Conservation (phyloP, 2,113 vertebrate genomes). For the Dasypus novemcinctus region DNA sequence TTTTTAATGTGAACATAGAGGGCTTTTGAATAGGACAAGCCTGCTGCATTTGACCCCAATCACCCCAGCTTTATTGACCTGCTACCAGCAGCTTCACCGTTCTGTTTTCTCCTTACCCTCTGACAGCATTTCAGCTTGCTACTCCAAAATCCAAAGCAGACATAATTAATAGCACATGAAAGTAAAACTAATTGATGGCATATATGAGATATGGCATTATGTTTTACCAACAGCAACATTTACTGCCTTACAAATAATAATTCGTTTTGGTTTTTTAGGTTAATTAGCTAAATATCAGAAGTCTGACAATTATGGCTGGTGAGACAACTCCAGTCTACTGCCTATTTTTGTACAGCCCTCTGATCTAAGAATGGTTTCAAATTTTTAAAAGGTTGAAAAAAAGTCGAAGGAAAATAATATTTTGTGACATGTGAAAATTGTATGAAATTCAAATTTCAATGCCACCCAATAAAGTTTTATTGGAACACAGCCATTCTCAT, state of each 20-base stretch:
- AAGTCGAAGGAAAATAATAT: no score
- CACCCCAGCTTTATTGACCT: background rate
- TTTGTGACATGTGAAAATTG: no score
- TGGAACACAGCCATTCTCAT: background rate
- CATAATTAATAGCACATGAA: constrained; percentile 1
- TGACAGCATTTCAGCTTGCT: background rate
- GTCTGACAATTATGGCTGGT: background rate
- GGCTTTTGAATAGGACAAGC: background rate
- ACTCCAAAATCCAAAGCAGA: background rate
- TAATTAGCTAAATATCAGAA: background rate
- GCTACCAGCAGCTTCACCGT: background rate
- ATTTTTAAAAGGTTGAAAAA: no score
- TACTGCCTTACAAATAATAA: background rate
- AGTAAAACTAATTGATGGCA: constrained; percentile 1
- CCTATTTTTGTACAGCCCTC: background rate
- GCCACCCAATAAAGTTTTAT: background rate
- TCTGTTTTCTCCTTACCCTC: background rate
- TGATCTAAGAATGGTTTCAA: background rate
- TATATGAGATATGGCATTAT: background rate
- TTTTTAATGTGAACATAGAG: background rate
- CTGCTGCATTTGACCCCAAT: background rate
- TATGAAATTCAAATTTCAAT: background rate
- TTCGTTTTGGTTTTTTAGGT: background rate
- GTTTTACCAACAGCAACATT: background rate
- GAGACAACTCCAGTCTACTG: background rate